Percentiles rank a stretch among this genome's conserved stretches.
phyloP scores from a whole-genome alignment of 2,888 invertebrate genomes.

The Xestia sexstrigata region DNA sequence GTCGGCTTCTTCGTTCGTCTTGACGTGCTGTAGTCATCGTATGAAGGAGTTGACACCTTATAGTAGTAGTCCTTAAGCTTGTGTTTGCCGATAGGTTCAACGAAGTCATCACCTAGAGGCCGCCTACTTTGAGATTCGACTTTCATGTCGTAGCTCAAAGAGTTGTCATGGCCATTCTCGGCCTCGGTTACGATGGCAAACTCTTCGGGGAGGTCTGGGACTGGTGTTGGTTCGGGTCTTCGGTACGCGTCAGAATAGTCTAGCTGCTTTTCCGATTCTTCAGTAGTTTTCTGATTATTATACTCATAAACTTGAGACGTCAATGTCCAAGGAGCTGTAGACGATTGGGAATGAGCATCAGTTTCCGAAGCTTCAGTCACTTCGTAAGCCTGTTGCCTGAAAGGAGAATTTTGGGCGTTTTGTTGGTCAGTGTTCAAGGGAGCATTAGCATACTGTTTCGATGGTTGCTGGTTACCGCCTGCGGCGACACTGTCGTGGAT shows the following conservation, averaged over 20 bases:
- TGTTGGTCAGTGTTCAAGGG: conserved; percentile 72
- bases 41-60: conserved; percentile 84
- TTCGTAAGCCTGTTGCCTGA: conserved; percentile 85
- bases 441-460: conserved; percentile 78
- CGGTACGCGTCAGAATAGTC: conserved; percentile 74
- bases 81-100: conserved; percentile 84
- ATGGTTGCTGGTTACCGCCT: conserved; percentile 80
- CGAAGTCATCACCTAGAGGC: conserved; percentile 85
- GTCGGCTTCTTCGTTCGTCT: conserved; percentile 85
- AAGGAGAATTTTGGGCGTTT: conserved; percentile 70
- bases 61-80: conserved; percentile 88
- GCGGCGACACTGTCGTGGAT: conserved; percentile 82
- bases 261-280: conserved; percentile 77
- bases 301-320: conserved; percentile 78
- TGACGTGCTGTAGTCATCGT: conserved; percentile 79
- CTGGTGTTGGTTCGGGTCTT: conserved; percentile 77
- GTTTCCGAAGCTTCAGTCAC: conserved; percentile 85
- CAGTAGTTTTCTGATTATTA: conserved; percentile 75
- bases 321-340: conserved; percentile 81
- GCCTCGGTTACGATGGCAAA: conserved; percentile 86
- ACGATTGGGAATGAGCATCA: conserved; percentile 80
- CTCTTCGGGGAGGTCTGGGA: conserved; percentile 82
- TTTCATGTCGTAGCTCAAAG: conserved; percentile 83
- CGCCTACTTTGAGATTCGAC: conserved; percentile 87
- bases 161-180: conserved; percentile 85